Conservation (phyloP, 2,113 vertebrate genomes). For the Phocoena phocoena region DNA sequence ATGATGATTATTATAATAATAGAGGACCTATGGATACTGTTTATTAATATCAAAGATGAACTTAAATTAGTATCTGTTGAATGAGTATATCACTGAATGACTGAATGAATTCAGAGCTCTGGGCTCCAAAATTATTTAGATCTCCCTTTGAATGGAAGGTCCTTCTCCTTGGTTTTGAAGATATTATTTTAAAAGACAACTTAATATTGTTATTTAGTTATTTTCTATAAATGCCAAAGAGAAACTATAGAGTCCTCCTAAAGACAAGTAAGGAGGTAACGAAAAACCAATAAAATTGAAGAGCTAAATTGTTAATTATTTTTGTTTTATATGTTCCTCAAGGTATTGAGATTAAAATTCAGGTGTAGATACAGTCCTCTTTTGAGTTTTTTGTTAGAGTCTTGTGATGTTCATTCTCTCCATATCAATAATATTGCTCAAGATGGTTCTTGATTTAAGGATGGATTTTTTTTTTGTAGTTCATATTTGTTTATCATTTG, state of each 20-base stretch:
- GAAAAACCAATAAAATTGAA: background rate
- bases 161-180: conserved; percentile 18
- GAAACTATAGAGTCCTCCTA: background rate
- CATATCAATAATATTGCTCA: background rate
- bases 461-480: background rate
- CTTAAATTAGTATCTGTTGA: background rate
- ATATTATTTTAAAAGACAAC: background rate
- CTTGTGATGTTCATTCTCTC: background rate
- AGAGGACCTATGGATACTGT: background rate
- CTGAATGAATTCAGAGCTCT: background rate
- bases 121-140: background rate
- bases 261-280: background rate
- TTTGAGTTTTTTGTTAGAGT: background rate
- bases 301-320: background rate
- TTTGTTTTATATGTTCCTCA: background rate
- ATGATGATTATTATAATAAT: background rate
- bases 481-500: background rate
- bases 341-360: background rate
- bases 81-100: background rate
- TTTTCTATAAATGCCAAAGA: conserved; percentile 12
- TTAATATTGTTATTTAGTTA: background rate
- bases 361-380: background rate
- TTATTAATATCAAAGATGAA: background rate
- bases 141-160: background rate
- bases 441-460: background rate